Base-by-base conservation (phyloP, 2,888 invertebrate genomes). In the Mythimna loreyi region DNA sequence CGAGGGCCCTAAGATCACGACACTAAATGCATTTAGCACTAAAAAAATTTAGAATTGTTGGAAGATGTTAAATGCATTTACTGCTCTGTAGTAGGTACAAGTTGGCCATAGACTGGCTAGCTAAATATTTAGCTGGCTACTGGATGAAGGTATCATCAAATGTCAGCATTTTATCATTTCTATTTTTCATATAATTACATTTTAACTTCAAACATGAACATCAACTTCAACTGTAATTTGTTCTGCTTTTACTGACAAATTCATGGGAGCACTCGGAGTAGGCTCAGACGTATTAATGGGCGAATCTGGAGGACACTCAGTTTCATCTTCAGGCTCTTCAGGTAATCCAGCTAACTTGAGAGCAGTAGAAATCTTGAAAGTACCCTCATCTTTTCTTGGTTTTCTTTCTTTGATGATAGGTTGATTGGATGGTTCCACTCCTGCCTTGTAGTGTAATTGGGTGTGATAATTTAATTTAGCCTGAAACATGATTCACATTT, bases 371-470 rank as follows among this genome's bases (percentile, higher is more conserved):
- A 80, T 67, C 89, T 89, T 94, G 1, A 88, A 75, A 9, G 75
- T 82, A 9, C 92, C 92, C 72, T 85, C 86, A 70, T 95, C 95
- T 69, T 91, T 92, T 79, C 95, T 89, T 67, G 87, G 84, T 78
- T 91, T 92, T n/a, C 94, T 90, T 19, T 91, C 90, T 19, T 87
- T 86, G 47, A 86, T 81, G 75, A 84, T 85, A 1, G 88, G 21
- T 52, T n/a, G n/a, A 4, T 40, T 19, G 43, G 75, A 77, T 80
- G 66, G 62, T 69, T 60, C 43, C 8, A 56, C 21, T 52, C 67
- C 68, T 28, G 58, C 61, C 45, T 50, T 82, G 68, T 75, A 73
- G 65, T 94, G 93, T 33, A 86, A 63, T 75, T 86, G 86, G 50
- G 92, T 66, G 72, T 95, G 95, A 49, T 85, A 81, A 67, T 87